phyloP scores from a whole-genome alignment of 2,113 vertebrate genomes.

The Petrocephalus microphthalmus region DNA sequence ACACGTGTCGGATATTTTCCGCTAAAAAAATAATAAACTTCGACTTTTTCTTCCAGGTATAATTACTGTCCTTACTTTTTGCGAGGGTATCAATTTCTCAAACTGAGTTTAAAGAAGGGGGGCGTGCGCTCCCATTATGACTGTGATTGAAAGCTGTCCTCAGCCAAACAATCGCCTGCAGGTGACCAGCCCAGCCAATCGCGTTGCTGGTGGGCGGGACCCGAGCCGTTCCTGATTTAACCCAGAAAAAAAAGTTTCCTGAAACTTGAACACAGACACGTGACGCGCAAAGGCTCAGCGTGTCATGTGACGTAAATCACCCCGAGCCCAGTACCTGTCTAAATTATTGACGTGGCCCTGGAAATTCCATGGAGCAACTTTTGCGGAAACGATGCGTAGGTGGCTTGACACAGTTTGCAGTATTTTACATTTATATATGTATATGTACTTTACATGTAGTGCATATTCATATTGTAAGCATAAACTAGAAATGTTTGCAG shows the following conservation, averaged over 20 bases:
- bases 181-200: constrained; percentile 32
- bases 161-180: constrained; percentile 38
- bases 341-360: constrained; percentile 30
- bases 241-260: constrained; percentile 50
- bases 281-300: constrained; percentile 40
- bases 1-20: neutral
- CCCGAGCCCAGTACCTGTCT: constrained; percentile 34
- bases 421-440: neutral
- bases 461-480: neutral
- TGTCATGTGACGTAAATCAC: constrained; percentile 56
- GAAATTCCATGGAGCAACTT: neutral
- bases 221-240: constrained; percentile 30
- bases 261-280: constrained; percentile 62
- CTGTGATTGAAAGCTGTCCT: neutral
- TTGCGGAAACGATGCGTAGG: neutral
- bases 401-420: neutral
- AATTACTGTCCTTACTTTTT: constrained; percentile 21
- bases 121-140: constrained; percentile 34
- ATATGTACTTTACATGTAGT: neutral
- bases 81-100: constrained; percentile 47
- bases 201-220: constrained; percentile 27
- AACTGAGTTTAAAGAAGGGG: constrained; percentile 43
- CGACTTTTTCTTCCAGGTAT: neutral
- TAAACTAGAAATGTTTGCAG: neutral
- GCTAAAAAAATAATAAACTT: neutral